phyloP scores from a whole-genome alignment of 2,888 invertebrate species.

The Rhogogaster chlorosoma region DNA sequence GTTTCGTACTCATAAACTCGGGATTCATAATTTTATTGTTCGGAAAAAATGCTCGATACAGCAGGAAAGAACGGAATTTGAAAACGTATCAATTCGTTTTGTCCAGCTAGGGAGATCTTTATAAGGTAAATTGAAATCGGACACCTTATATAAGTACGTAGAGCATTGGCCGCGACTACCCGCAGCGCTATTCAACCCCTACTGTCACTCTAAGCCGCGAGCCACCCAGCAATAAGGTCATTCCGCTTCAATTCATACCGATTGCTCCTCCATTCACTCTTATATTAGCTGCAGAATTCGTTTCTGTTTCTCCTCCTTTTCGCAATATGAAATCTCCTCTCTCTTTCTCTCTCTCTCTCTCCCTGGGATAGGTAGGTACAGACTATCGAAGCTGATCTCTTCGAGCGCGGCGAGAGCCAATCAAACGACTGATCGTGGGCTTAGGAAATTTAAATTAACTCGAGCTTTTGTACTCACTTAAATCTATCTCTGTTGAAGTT shows the following conservation, averaged over 20 bases:
- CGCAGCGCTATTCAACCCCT: slow-evolving; percentile 27
- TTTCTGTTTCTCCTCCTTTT: slow-evolving; percentile 61
- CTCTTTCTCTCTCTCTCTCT: slow-evolving; percentile 37
- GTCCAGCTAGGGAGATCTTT: not conserved
- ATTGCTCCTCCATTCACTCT: slow-evolving; percentile 69
- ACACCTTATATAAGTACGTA: slow-evolving; percentile 6
- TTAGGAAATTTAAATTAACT: slow-evolving; percentile 44
- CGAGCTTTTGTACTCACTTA: slow-evolving; percentile 6
- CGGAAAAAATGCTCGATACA: not conserved
- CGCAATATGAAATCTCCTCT: slow-evolving; percentile 40
- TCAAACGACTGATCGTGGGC: slow-evolving; percentile 10
- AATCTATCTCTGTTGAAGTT: not conserved
- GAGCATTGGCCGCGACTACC: slow-evolving; percentile 24
- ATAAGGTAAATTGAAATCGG: not conserved
- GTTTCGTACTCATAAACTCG: not conserved
- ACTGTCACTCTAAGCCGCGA: slow-evolving; percentile 49
- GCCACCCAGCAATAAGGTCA: slow-evolving; percentile 68
- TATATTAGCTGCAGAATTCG: slow-evolving; percentile 69
- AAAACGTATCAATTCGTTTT: not conserved
- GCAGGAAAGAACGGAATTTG: not conserved
- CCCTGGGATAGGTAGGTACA: slow-evolving; percentile 53
- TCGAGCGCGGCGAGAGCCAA: not conserved
- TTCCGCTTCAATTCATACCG: slow-evolving; percentile 71
- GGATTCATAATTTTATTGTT: not conserved
- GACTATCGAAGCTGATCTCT: slow-evolving; percentile 57